Evolutionary conservation across 1,140 invertebrate species (phyloP).

Genomic region (Nebria ingens): DNA sequence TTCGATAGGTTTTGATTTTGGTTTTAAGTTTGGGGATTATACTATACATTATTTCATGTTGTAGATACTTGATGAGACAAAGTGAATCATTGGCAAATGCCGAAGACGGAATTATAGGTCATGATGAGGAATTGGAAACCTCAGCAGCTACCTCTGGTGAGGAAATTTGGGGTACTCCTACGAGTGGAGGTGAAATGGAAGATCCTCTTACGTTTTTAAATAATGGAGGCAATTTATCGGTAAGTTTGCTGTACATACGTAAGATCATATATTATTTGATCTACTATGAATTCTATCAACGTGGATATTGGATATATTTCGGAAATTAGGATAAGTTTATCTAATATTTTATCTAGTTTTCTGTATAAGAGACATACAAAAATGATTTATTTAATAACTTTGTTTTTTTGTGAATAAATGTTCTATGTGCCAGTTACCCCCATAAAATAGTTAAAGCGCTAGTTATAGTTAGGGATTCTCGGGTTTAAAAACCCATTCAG

Average conservation of each 20-base stretch:
- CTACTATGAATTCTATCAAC: too few relatives aligned
- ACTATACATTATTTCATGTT: not conserved
- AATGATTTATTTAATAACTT: too few relatives aligned
- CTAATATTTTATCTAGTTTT: too few relatives aligned
- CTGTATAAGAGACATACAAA: too few relatives aligned
- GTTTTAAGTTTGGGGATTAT: not conserved
- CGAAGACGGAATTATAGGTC: slow-evolving; percentile 37
- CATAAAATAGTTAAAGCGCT: too few relatives aligned
- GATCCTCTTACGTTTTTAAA: slow-evolving; percentile 51
- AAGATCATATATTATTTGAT: too few relatives aligned
- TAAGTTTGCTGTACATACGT: slow-evolving; percentile 22
- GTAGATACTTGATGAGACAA: not conserved
- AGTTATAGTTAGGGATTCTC: too few relatives aligned
- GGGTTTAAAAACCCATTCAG: too few relatives aligned
- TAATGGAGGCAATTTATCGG: slow-evolving; percentile 51
- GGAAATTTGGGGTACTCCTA: slow-evolving; percentile 77
- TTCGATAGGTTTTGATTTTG: slow-evolving; percentile 40
- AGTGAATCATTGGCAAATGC: slow-evolving; percentile 6
- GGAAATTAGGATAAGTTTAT: too few relatives aligned
- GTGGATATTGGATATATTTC: too few relatives aligned
- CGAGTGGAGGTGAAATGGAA: slow-evolving; percentile 67
- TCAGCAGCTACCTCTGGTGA: slow-evolving; percentile 70
- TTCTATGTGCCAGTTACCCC: too few relatives aligned
- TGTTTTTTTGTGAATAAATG: too few relatives aligned
- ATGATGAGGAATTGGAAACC: slow-evolving; percentile 50